Conservation (phyloP, 2,113 vertebrate species). For the Cairina moschata region DNA sequence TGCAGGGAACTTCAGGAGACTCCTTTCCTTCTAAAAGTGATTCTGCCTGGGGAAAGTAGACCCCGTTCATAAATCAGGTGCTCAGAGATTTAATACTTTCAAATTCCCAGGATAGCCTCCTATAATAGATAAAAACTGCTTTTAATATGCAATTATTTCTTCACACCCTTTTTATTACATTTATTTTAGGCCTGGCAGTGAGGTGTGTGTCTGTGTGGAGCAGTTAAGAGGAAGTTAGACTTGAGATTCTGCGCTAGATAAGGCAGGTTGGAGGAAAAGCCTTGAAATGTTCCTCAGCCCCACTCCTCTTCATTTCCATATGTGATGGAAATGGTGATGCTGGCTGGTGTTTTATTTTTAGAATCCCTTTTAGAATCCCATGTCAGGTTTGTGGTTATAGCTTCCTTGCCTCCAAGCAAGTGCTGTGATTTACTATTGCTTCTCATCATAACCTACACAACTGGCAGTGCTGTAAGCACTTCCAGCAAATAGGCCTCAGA, state of each 20-base stretch:
- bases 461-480: neutral
- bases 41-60: slow-evolving; percentile 37
- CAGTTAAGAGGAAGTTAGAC: neutral
- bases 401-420: neutral
- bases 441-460: neutral
- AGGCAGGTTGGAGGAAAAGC: neutral
- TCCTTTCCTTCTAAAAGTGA: slow-evolving; percentile 49
- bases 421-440: neutral
- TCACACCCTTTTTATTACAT: neutral
- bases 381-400: neutral
- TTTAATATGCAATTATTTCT: slow-evolving; percentile 4
- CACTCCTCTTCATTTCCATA: neutral
- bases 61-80: slow-evolving; percentile 43
- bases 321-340: neutral
- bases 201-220: neutral
- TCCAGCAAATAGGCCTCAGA: neutral
- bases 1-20: slow-evolving; percentile 51
- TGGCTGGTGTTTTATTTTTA: neutral
- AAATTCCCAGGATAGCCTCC: slow-evolving; percentile 34
- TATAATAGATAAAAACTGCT: slow-evolving; percentile 39
- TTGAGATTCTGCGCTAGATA: neutral
- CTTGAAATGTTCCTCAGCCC: neutral
- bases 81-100: slow-evolving; percentile 56
- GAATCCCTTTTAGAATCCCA: neutral
- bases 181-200: slow-evolving; percentile 1